A percentile compares a stretch with the other conserved stretches of the same genome.
Evolutionary conservation across 2,888 invertebrate genomes (phyloP).

Genomic region (Helleia helle): DNA sequence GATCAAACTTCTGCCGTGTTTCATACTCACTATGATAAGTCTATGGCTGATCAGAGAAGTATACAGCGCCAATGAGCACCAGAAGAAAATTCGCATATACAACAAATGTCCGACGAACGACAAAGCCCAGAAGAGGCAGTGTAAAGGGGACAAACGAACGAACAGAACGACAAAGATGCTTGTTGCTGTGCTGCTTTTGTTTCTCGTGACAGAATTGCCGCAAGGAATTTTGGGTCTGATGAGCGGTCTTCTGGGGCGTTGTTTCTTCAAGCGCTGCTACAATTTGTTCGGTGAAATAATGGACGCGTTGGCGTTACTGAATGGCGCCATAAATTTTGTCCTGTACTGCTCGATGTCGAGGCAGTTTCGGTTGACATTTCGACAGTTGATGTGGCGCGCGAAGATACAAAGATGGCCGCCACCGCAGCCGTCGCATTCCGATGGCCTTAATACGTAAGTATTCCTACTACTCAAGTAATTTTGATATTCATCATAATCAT

Average conservation of each 20-base stretch:
- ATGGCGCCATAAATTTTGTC: constrained; percentile 95
- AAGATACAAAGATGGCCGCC: constrained; percentile 59
- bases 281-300: constrained; percentile 87
- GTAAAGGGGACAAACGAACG: constrained; percentile 54
- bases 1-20: constrained; percentile 86
- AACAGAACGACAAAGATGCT: constrained; percentile 93
- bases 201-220: constrained; percentile 91
- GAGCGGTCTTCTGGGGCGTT: constrained; percentile 69
- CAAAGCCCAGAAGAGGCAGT: constrained; percentile 50
- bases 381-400: constrained; percentile 60
- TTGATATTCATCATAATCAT: too few species aligned
- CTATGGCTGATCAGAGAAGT: constrained; percentile 81
- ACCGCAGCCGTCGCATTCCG: constrained; percentile 73
- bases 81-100: constrained; percentile 73
- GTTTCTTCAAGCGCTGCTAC: constrained; percentile 88
- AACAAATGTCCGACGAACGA: constrained; percentile 54
- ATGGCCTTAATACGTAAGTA: constrained; percentile 78
- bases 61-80: constrained; percentile 80
- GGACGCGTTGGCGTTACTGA: constrained; percentile 91
- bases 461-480: too few species aligned
- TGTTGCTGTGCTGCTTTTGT: constrained; percentile 88
- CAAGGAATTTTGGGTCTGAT: constrained; percentile 77
- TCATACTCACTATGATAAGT: constrained; percentile 82
- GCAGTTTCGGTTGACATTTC: constrained; percentile 83
- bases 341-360: constrained; percentile 95